These are phyloP conservation scores for Coregonus sp. DNA, from an alignment of 2,797 vertebrate species.

Conservation along the genomic window DNA sequence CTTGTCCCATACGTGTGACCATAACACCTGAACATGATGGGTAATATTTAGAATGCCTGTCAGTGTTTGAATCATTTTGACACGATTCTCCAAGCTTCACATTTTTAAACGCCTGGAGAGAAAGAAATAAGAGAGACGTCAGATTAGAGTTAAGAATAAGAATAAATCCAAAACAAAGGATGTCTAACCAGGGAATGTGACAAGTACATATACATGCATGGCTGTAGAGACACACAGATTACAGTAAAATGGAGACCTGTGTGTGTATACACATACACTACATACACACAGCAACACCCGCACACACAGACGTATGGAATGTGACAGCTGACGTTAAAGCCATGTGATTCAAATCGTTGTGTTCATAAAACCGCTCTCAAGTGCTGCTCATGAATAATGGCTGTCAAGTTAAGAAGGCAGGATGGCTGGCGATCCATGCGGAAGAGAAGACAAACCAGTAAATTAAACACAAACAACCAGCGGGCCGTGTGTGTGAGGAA, in stretches of 20 bases:
- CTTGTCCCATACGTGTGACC: neutral
- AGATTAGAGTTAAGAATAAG: neutral
- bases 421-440: neutral
- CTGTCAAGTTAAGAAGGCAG: slow-evolving; percentile 1
- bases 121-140: neutral
- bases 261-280: neutral
- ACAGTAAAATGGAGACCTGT: neutral
- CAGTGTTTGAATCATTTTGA: neutral
- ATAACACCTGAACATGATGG: neutral
- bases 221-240: neutral
- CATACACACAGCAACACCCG: no score
- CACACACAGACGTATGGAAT: neutral
- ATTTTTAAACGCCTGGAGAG: neutral
- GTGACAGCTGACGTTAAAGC: neutral
- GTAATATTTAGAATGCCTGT: neutral
- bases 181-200: neutral
- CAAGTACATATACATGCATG: neutral
- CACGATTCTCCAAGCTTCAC: neutral
- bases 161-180: neutral
- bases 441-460: slow-evolving; percentile 15
- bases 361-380: slow-evolving; percentile 8
- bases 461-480: slow-evolving; percentile 18
- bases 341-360: neutral
- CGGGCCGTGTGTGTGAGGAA: neutral
- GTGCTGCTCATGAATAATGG: slow-evolving; percentile 10